Evolutionary conservation across 2,797 vertebrate genomes (phyloP), one percentile per base, ranked within the genome.

Genomic region (Arnoldichthys spilopterus): DNA sequence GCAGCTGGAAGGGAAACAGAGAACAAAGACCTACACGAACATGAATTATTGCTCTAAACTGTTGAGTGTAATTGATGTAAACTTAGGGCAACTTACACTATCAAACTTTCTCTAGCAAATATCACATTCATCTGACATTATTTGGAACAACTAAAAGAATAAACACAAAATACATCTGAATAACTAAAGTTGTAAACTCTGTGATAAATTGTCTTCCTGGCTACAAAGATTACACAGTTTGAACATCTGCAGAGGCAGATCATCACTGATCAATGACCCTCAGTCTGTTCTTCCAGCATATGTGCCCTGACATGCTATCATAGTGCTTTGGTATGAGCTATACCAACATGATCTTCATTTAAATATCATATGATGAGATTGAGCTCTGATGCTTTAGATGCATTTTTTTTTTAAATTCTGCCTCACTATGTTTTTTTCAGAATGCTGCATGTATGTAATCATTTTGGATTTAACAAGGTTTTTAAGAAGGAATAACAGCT

Each of bases 341-440:
- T n/a, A 26, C 24, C 22, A 28, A 54, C n/a, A 18, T 59, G 30
- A 58, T 74, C 30, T 22, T 34, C 6, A 40, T 54, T 54, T 51
- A 15, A 28, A 34, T 20, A 9, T 28, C 37, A n/a, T 40, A 64
- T 59, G 4, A 47, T 74, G n/a, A 74, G 8, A 64, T 74, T 54
- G 49, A 24, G 22, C 51, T 53, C 20, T 53, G 51, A 53, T 9
- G 51, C 20, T 7, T 53, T 22, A 9, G 34, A 3, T 3, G 34
- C 3, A 15, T 47, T 0, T 13, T 47, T 7, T 11, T 47, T 47
- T 13, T 47, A 13, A 47, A 15, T 3, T 47, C 43, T 47, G 13
- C 43, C 12, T n/a, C n/a, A 3, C 43, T 47, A 13, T 13, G 43
- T 13, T 13, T 15, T 13, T 47, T 47, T 13, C 43, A 47, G 15